These are phyloP conservation scores for Tetragnatha montana DNA, from an alignment of 2,888 invertebrate genomes.

Conservation along the genomic window DNA sequence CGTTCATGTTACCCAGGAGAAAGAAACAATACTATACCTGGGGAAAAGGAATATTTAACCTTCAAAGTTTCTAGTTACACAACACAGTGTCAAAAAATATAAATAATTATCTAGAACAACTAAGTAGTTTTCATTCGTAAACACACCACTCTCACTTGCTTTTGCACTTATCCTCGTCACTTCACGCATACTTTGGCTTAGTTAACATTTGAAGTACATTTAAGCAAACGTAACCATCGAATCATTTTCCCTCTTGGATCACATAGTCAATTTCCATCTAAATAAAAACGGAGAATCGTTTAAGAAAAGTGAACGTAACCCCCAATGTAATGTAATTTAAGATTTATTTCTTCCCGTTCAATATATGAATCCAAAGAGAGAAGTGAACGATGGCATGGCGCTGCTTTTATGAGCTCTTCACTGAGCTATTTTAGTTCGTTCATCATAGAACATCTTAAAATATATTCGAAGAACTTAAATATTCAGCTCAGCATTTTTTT, in stretches of 20 bases:
- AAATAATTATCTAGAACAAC: not conserved
- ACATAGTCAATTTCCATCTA: too few relatives aligned
- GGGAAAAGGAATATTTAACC: not conserved
- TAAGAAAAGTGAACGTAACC: too few relatives aligned
- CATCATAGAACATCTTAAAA: constrained; percentile 33
- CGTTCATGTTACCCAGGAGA: not conserved
- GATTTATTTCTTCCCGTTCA: not conserved
- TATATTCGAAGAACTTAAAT: constrained; percentile 32
- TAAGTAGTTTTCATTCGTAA: not conserved
- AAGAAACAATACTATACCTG: not conserved
- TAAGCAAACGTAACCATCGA: not conserved
- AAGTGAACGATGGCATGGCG: constrained; percentile 28
- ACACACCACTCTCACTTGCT: not conserved
- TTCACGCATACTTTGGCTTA: not conserved
- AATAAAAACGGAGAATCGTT: too few relatives aligned
- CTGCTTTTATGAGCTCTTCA: constrained; percentile 33
- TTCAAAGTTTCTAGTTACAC: not conserved
- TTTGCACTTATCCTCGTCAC: not conserved
- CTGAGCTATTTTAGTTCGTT: constrained; percentile 44
- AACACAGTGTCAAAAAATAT: not conserved
- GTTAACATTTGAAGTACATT: not conserved
- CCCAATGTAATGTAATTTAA: too few relatives aligned
- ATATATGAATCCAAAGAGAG: constrained; percentile 7
- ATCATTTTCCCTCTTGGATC: not conserved
- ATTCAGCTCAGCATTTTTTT: constrained; percentile 27